Evolutionary conservation across 1,140 invertebrate genomes (phyloP).

Genomic region (Pogonus chalceus): DNA sequence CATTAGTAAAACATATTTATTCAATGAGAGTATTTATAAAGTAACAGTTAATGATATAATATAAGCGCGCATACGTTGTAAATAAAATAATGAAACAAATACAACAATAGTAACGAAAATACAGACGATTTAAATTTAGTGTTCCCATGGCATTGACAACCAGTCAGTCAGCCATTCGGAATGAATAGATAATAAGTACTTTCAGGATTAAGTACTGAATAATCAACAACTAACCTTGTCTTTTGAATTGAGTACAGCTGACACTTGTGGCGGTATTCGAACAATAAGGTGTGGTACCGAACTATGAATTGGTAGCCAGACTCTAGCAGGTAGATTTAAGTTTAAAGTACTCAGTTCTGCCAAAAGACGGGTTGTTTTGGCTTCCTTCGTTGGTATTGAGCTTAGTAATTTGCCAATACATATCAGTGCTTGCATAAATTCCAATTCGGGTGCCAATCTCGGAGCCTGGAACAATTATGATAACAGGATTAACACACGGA

Average conservation of each 20-base stretch:
- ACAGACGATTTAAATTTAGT: too few relatives aligned
- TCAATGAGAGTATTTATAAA: constrained; percentile 3
- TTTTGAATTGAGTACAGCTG: constrained; percentile 97
- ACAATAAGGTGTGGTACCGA: constrained; percentile 72
- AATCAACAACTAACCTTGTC: constrained; percentile 64
- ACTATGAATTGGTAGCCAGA: constrained; percentile 86
- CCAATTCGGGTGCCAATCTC: constrained; percentile 70
- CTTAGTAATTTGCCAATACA: constrained; percentile 85
- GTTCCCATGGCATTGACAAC: too few relatives aligned
- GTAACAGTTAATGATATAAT: too few relatives aligned
- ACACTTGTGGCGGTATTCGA: constrained; percentile 82
- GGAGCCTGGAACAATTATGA: constrained; percentile 51
- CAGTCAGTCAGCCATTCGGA: too few relatives aligned
- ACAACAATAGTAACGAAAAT: too few relatives aligned
- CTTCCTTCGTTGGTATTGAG: constrained; percentile 86
- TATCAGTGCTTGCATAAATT: constrained; percentile 80
- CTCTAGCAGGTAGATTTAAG: constrained; percentile 91
- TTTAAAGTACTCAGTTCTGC: constrained; percentile 90
- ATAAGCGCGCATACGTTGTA: too few relatives aligned
- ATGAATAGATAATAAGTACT: too few relatives aligned
- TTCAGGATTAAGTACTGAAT: constrained; percentile 8
- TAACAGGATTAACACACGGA: background rate
- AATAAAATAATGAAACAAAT: too few relatives aligned
- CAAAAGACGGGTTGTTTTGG: constrained; percentile 79
- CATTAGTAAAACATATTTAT: constrained; percentile 1